Conservation (phyloP, 92 coral and sea anemone genomes). For the Zoanthus sansibaricus region DNA sequence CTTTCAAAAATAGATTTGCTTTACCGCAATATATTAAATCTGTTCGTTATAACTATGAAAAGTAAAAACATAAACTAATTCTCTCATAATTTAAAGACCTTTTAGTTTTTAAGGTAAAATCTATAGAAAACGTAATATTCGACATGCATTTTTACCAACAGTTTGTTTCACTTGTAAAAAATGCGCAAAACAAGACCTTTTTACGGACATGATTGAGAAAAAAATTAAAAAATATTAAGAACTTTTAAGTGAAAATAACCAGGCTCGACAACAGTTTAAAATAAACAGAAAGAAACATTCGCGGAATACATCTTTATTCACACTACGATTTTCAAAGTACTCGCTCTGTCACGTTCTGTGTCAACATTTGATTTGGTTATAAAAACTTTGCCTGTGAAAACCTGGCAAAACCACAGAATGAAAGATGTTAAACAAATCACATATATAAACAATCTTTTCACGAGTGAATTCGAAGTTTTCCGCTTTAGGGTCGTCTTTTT, state of each 20-base stretch:
- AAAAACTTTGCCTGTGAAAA: background rate
- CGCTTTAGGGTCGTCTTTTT: conserved; percentile 37
- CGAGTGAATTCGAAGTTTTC: conserved; percentile 6
- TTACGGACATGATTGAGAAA: background rate
- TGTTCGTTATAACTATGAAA: conserved; percentile 2
- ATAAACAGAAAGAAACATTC: conserved; percentile 10
- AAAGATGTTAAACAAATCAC: background rate
- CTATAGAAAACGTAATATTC: conserved; percentile 10
- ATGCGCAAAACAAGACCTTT: background rate
- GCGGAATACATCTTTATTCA: conserved; percentile 16
- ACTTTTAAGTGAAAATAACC: background rate
- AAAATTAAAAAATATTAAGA: background rate
- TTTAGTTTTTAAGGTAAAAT: background rate
- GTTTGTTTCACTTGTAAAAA: background rate
- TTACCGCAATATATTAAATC: conserved; percentile 6
- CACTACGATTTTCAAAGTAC: conserved; percentile 3
- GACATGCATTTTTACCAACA: conserved; percentile 7
- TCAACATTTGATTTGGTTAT: conserved; percentile 41
- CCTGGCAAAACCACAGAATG: conserved; percentile 12
- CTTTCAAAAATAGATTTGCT: conserved; percentile 2
- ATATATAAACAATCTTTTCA: conserved; percentile 4
- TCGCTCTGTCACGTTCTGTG: conserved; percentile 43
- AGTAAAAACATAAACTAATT: conserved; percentile 10
- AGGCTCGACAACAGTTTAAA: background rate
- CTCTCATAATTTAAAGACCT: conserved; percentile 2